A percentile compares a stretch with the other conserved stretches of the same genome.
These are phyloP conservation scores for Drosophila repleta DNA, from an alignment of 1,140 invertebrate species.

Conservation along the genomic window DNA sequence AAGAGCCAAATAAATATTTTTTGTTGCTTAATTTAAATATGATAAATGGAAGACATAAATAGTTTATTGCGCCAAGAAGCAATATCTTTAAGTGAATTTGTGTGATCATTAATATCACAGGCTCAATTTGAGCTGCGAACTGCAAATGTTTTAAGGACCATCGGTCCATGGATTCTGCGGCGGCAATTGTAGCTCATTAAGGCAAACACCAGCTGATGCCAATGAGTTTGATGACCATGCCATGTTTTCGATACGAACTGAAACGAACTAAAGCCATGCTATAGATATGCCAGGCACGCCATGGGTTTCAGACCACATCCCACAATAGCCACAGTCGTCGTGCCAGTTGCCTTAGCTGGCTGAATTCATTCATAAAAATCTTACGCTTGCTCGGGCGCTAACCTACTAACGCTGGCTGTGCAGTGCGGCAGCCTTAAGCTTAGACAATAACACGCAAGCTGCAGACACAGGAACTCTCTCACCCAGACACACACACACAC, in stretches of 20 bases:
- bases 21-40: too few species aligned
- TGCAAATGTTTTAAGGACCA: background rate
- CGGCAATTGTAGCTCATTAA: constrained; percentile 55
- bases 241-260: constrained; percentile 7
- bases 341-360: constrained; percentile 17
- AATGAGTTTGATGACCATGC: constrained; percentile 8
- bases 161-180: constrained; percentile 1
- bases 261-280: constrained; percentile 13
- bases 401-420: constrained; percentile 22
- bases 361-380: constrained; percentile 74
- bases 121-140: background rate
- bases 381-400: constrained; percentile 29
- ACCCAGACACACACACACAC: constrained; percentile 7
- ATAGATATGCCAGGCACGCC: constrained; percentile 68
- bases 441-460: constrained; percentile 34
- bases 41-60: too few species aligned
- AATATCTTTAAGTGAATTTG: background rate
- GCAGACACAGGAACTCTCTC: background rate
- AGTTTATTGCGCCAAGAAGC: background rate
- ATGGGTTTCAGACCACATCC: constrained; percentile 36
- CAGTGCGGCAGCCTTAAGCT: constrained; percentile 55
- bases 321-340: constrained; percentile 36
- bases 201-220: constrained; percentile 45
- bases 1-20: too few species aligned
- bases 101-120: constrained; percentile 6